phyloP scores from a whole-genome alignment of 2,888 invertebrate genomes.

The Microctonus hyperodae region DNA sequence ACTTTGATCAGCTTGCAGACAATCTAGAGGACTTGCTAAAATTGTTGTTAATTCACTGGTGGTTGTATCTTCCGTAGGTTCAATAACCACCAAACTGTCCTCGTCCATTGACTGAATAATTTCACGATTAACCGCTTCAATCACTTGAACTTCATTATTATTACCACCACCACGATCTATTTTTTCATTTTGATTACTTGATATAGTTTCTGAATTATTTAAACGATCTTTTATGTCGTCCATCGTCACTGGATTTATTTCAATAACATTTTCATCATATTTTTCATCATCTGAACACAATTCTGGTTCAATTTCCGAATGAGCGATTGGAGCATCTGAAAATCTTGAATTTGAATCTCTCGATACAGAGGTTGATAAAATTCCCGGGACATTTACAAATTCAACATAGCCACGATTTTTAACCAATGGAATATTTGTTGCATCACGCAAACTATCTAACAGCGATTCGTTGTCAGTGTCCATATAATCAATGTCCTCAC shows the following conservation, averaged over 20 bases:
- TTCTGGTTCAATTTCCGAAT: slow-evolving; percentile 54
- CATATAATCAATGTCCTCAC: slow-evolving; percentile 85
- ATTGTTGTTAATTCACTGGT: slow-evolving; percentile 65
- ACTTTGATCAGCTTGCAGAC: slow-evolving; percentile 48
- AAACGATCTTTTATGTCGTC: slow-evolving; percentile 56
- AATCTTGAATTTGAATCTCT: slow-evolving; percentile 1
- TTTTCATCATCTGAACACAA: slow-evolving; percentile 52
- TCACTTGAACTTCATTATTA: slow-evolving; percentile 60
- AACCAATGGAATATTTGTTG: slow-evolving; percentile 65
- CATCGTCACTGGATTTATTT: slow-evolving; percentile 58
- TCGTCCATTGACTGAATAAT: slow-evolving; percentile 64
- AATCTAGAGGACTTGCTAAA: slow-evolving; percentile 64
- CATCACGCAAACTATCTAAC: slow-evolving; percentile 69
- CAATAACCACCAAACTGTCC: slow-evolving; percentile 68
- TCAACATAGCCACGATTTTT: slow-evolving; percentile 74
- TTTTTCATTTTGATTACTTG: neutral
- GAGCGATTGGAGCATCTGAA: slow-evolving; percentile 55
- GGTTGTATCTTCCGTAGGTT: slow-evolving; percentile 70
- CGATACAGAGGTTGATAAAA: slow-evolving; percentile 32
- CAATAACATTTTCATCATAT: slow-evolving; percentile 52
- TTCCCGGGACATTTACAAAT: slow-evolving; percentile 66
- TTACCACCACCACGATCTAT: neutral
- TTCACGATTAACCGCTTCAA: slow-evolving; percentile 60
- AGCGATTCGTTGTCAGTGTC: slow-evolving; percentile 87
- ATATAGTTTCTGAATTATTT: slow-evolving; percentile 41